Conservation (phyloP, 1,140 invertebrate genomes). For the Bombyx mandarina region DNA sequence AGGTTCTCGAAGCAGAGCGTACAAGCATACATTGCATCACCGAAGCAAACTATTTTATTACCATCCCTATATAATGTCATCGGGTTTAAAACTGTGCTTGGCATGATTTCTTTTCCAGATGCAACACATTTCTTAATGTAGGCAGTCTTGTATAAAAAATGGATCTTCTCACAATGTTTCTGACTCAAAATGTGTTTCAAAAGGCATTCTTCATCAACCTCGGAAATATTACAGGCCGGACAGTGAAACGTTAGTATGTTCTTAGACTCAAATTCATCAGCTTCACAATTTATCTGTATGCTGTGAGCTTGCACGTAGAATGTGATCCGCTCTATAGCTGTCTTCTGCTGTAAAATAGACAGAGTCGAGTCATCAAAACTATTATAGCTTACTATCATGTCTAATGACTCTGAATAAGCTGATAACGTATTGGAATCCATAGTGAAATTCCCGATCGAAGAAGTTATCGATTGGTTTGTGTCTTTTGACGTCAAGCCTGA, state of each 20-base stretch:
- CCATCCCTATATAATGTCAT: constrained; percentile 62
- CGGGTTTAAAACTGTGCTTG: constrained; percentile 55
- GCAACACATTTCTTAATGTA: constrained; percentile 61
- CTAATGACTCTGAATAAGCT: constrained; percentile 54
- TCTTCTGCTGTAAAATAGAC: constrained; percentile 38
- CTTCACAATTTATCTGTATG: constrained; percentile 41
- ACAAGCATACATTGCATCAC: constrained; percentile 58
- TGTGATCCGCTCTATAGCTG: constrained; percentile 50
- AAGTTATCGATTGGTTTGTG: constrained; percentile 38
- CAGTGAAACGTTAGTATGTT: constrained; percentile 45
- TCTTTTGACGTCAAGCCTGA: constrained; percentile 34
- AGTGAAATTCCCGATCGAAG: constrained; percentile 57
- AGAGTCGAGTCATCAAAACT: constrained; percentile 50
- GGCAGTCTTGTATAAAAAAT: constrained; percentile 59
- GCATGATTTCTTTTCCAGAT: constrained; percentile 48
- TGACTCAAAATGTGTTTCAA: constrained; percentile 50
- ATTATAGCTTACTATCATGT: constrained; percentile 49
- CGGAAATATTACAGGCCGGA: constrained; percentile 33
- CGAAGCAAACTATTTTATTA: constrained; percentile 65
- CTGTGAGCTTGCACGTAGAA: constrained; percentile 61
- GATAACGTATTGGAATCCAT: constrained; percentile 47
- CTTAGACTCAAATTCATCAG: constrained; percentile 20
- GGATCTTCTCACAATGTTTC: constrained; percentile 53
- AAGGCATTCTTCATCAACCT: constrained; percentile 42
- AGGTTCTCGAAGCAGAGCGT: constrained; percentile 54